Evolutionary conservation across 37 sponge, comb jelly and placozoan genomes (phyloP), one percentile per base, ranked within the genome.

Genomic region (Hexactinellida sp.): DNA sequence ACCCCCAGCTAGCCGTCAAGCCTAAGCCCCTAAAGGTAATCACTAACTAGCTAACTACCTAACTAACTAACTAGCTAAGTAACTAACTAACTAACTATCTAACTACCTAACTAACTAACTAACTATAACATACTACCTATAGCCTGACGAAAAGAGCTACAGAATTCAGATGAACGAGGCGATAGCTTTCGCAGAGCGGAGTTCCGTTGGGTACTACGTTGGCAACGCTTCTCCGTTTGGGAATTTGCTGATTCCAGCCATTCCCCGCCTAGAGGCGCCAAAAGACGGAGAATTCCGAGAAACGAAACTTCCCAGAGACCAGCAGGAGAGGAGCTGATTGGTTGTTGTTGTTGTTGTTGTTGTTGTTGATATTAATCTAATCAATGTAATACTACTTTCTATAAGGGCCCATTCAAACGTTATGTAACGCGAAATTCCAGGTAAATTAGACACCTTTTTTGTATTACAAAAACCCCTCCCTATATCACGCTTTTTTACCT

Each of bases 141-240:
- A 47, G 52, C 25, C 76, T 21, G 76, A 63, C 3, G 76, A 63
- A 1, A 63, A 63, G 76, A 10, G 28, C 13, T 63, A 21, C 32
- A 63, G 76, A n/a, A 25, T 23, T n/a, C 76, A 63, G 34, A 63
- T 63, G 76, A 63, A 63, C 34, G 76, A 63, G 34, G 76, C 76
- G 3, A 23, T 63, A 10, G 13, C 76, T 10, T 10, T 63, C 21
- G 76, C 76, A 25, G 76, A 63, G 76, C 25, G 76, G 30, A 63
- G 19, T 63, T 63, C 76, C 34, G 13, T 3, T n/a, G 76, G 76
- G 13, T 63, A 63, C 13, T 63, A 63, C 76, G 30, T 63, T n/a
- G 76, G 76, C 76, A 63, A 63, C 30, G 28, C 76, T 63, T 63
- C 76, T 25, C 76, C 76, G 25, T 63, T 32, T 23, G 76, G 76